Base-by-base conservation (phyloP, 2,113 vertebrate species). In the Dolichallabes microphthalmus region DNA sequence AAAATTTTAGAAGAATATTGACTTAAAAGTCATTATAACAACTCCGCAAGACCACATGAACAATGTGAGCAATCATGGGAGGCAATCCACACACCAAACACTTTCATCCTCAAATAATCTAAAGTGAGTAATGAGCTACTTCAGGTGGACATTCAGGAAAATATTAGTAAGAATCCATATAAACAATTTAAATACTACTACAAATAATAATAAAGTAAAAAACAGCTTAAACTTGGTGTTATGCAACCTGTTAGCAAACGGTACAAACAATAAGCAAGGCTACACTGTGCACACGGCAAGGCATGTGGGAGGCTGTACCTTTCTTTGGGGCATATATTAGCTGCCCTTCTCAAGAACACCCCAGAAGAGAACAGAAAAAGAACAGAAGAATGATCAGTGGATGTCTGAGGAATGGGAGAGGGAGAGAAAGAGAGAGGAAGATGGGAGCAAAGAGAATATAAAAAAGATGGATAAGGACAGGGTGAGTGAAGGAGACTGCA, bases 291-390 rank as follows among this genome's bases (percentile, higher is more conserved):
- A 91, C 92, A 92, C 90, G 82, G 58, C 85, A 79, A 20, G 35
- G 73, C 82, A 83, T 61, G 79, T 92, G 87, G 82, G 83, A 89
- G 92, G 90, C 90, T 95, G 95, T 98, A 98, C 97, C 97, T 98
- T 96, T 97, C 95, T 95, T 96, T 90, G 96, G 96, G 93, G 95
- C 90, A 96, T 96, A 96, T 95, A 95, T 96, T 94, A 96, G 95
- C 91, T 96, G 95, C 93, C 97, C 97, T 97, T 98, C 96, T 97
- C 95, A 96, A 93, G 94, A 96, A 94, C 94, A 95, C 95, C 96
- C 96, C 96, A 96, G 94, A 94, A 92, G 93, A 94, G 92, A 91
- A 87, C 88, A 94, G 94, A 92, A 94, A 83, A 93, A 87, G 92
- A 91, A 94, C 91, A 94, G 95, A 88, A 95, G 94, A 96, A 92